Conservation (phyloP, 2,797 vertebrate species). For the Esox masquinongy region DNA sequence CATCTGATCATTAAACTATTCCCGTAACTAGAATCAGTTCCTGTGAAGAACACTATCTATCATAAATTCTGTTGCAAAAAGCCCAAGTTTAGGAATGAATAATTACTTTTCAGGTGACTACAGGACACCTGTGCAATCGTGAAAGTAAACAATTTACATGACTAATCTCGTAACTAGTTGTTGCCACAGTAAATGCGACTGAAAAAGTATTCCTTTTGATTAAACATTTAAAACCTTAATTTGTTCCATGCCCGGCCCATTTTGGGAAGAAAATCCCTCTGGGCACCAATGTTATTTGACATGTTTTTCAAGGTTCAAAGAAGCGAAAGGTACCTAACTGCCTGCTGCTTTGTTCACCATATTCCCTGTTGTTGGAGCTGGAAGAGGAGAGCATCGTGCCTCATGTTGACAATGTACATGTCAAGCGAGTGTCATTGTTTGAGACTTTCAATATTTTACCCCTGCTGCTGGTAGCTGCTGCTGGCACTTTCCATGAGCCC, state of each 20-base stretch:
- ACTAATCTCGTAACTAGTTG: neutral
- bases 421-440: neutral
- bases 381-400: neutral
- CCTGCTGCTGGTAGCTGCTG: neutral
- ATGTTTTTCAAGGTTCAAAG: slow-evolving; percentile 31
- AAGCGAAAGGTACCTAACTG: slow-evolving; percentile 36
- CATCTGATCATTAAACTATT: neutral
- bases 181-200: slow-evolving; percentile 14
- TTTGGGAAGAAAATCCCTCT: slow-evolving; percentile 13
- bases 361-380: neutral
- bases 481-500: too few species aligned
- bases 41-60: neutral
- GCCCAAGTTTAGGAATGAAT: neutral
- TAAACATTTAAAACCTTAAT: slow-evolving; percentile 45
- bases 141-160: neutral
- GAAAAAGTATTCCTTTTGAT: slow-evolving; percentile 43
- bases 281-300: slow-evolving; percentile 43
- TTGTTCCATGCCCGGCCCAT: slow-evolving; percentile 35
- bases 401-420: neutral
- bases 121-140: neutral
- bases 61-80: neutral
- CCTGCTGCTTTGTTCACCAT: slow-evolving; percentile 12
- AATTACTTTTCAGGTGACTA: neutral
- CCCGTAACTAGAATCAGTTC: neutral
- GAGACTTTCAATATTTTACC: neutral